Evolutionary conservation across 2,797 vertebrate genomes (phyloP).

Genomic region (Myotis myotis): DNA sequence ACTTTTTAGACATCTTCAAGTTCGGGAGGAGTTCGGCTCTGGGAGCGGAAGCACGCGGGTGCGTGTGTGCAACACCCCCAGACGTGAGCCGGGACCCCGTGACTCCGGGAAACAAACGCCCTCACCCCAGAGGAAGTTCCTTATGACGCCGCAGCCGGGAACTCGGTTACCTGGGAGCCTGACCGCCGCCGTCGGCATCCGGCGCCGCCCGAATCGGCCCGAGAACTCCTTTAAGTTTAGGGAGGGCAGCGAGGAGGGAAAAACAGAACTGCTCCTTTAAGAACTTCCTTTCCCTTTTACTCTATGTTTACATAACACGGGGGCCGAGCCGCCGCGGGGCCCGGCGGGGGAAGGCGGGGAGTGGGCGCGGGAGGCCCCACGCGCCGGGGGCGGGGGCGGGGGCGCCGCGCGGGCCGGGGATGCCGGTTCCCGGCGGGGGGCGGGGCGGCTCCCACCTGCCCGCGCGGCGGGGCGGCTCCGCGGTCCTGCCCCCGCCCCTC

Average conservation of each 20-base stretch:
- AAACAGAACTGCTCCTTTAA: constrained; percentile 88
- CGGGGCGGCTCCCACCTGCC: constrained; percentile 47
- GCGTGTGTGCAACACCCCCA: neutral
- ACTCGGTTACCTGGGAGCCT: neutral
- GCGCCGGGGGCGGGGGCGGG: neutral
- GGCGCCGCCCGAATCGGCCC: neutral
- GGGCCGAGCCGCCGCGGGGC: constrained; percentile 59
- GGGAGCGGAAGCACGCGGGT: neutral
- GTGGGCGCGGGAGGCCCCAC: neutral
- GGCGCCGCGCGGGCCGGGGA: fast-evolving
- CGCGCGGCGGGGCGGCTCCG: neutral
- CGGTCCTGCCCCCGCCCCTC: constrained; percentile 3
- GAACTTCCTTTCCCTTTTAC: constrained; percentile 87
- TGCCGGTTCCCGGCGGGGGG: fast-evolving
- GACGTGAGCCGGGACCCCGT: fast-evolving
- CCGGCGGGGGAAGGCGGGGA: neutral
- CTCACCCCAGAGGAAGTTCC: neutral
- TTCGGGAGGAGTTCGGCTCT: neutral
- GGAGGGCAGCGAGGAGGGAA: neutral
- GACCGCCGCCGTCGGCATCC: neutral
- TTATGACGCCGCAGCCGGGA: neutral
- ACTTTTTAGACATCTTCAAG: neutral
- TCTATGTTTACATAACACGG: constrained; percentile 99
- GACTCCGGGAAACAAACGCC: neutral
- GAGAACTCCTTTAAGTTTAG: constrained; percentile 17